A percentile compares a stretch with the other conserved stretches of the same genome.
These are phyloP conservation scores for Cataglyphis cursor DNA, from an alignment of 2,888 invertebrate species.

Conservation along the genomic window DNA sequence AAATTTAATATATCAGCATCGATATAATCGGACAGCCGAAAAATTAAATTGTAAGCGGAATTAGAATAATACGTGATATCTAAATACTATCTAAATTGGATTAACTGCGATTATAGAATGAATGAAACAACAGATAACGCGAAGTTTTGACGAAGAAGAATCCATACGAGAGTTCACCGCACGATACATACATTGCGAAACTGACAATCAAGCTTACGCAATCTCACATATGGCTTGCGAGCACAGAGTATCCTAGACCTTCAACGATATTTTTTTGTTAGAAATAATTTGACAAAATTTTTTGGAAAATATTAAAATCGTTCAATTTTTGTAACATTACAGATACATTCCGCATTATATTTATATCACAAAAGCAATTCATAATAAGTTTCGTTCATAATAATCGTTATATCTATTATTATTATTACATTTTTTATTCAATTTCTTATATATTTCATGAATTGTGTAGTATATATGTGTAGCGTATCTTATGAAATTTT, in stretches of 20 bases:
- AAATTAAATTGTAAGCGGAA: background rate
- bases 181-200: constrained; percentile 61
- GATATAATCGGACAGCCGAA: background rate
- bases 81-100: background rate
- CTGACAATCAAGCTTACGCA: constrained; percentile 63
- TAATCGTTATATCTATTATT: background rate
- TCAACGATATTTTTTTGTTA: background rate
- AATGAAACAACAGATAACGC: constrained; percentile 38
- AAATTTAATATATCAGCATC: constrained; percentile 4
- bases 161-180: constrained; percentile 39
- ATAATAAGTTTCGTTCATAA: background rate
- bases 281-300: background rate
- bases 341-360: background rate
- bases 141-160: constrained; percentile 36
- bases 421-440: background rate
- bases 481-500: background rate
- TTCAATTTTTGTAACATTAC: background rate
- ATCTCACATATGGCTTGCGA: constrained; percentile 41
- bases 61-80: background rate
- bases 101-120: constrained; percentile 36
- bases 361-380: constrained; percentile 3
- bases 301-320: background rate
- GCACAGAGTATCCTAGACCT: background rate
- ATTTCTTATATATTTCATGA: background rate
- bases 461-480: background rate